Conservation (phyloP, 2,888 invertebrate genomes). For the Lasioglossum zephyrum region DNA sequence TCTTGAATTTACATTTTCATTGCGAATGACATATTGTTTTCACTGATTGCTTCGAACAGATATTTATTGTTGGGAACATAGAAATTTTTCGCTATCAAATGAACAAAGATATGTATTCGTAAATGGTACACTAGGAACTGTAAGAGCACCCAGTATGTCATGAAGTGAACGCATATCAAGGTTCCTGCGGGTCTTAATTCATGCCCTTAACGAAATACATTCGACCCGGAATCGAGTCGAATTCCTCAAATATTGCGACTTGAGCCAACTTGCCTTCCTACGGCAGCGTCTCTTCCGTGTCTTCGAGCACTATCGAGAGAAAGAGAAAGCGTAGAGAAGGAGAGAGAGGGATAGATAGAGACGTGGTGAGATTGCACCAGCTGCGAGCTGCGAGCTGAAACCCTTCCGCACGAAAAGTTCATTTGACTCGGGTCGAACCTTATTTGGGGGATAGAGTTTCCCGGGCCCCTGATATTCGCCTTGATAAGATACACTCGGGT, state of each 20-base stretch:
- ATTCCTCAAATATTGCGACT: constrained; percentile 52
- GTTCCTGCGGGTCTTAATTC: background rate
- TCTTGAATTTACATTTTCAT: no score
- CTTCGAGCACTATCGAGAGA: constrained; percentile 2
- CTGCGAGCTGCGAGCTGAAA: constrained; percentile 24
- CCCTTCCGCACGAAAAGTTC: constrained; percentile 62
- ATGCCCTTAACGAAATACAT: constrained; percentile 29
- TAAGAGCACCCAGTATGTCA: background rate
- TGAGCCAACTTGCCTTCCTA: constrained; percentile 28
- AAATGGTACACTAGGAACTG: background rate
- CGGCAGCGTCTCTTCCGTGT: constrained; percentile 13
- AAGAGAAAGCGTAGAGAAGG: background rate
- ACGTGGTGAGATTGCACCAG: constrained; percentile 26
- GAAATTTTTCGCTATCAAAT: background rate
- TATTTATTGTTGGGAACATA: no score
- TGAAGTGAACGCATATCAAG: background rate
- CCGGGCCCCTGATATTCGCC: constrained; percentile 59
- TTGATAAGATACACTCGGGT: constrained; percentile 33
- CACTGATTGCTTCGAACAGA: no score
- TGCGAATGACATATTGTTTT: no score
- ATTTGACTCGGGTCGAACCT: constrained; percentile 64
- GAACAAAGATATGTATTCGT: background rate
- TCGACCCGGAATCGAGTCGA: constrained; percentile 25
- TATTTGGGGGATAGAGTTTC: constrained; percentile 58
- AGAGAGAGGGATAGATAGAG: background rate